Base-by-base conservation (phyloP, 1,140 invertebrate genomes). In the Sarcophaga peregrina region DNA sequence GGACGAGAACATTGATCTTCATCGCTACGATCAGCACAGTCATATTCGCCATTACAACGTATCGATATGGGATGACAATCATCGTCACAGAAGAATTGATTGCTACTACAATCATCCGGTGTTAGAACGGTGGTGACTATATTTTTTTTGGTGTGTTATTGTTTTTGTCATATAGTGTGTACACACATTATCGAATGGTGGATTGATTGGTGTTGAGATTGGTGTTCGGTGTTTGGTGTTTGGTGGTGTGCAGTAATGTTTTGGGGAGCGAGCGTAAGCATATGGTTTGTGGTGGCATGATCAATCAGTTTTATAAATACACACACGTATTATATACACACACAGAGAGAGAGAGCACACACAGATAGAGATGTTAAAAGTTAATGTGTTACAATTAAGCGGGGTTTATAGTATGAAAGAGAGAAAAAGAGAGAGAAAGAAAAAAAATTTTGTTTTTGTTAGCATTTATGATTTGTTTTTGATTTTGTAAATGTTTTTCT, bases 21-120 rank as follows among this genome's bases (percentile, higher is more conserved):
- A 88, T 97, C 96, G 89, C 93, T 94, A 47, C 92, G 92, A 90
- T 94, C 93, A n/a, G 91, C 89, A 91, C 96, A 97, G 90, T 97
- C 95, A 48, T 86, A 86, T 81, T 90, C 87, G 62, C 92, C 92
- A 89, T 97, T 93, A 90, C 96, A 97, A 75, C 91, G 91, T 47
- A 89, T 89, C 9, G 85, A 84, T 15, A 86, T 87, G 81, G 90
- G 87, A 83, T 92, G 78, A 86, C 92, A 93, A 80, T 82, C 87
- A 8, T 91, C 91, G 86, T 93, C 92, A 85, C 91, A 91, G 83
- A 85, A 87, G 84, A 91, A 88, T 82, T 90, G 85, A 80, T 88
- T 85, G 84, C 88, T 85, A 80, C 82, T 83, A 90, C 92, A 93
- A 54, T 90, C 87, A 45, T 89, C 91, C 88, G 91, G 81, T 15